These are phyloP conservation scores for Elephantulus edwardii DNA, from an alignment of 2,113 vertebrate species.

Conservation along the genomic window DNA sequence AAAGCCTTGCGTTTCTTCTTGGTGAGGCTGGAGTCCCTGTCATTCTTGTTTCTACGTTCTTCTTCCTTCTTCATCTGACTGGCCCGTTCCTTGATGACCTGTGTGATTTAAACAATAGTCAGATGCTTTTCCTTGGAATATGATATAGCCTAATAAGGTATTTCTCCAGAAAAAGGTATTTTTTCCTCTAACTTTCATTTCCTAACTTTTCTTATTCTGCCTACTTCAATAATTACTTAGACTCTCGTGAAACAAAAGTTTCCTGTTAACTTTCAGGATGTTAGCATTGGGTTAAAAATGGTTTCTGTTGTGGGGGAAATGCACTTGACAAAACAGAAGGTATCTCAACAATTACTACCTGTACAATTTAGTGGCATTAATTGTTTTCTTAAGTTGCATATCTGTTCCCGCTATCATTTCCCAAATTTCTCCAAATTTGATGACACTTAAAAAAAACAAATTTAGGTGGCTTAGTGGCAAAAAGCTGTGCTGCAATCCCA, in stretches of 20 bases:
- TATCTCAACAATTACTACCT: neutral
- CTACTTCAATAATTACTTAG: neutral
- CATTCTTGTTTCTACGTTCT: accelerated
- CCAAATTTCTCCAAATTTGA: neutral
- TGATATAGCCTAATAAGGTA: neutral
- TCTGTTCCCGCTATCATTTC: neutral
- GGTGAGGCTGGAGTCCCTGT: no score
- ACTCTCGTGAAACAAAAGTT: neutral
- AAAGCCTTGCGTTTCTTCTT: constrained; percentile 88
- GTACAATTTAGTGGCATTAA: neutral
- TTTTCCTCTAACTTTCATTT: neutral
- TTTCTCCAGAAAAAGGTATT: constrained; percentile 11
- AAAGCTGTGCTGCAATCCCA: no score
- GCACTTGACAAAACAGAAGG: neutral
- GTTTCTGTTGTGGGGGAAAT: neutral
- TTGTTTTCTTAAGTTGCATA: neutral
- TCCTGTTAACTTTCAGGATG: neutral
- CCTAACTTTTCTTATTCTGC: neutral
- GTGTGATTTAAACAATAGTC: neutral
- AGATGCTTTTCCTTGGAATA: neutral
- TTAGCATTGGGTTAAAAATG: neutral
- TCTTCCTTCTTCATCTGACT: constrained; percentile 72
- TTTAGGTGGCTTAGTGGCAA: no score
- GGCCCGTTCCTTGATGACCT: constrained; percentile 91
- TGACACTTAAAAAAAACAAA: no score